Conservation (phyloP, 2,113 vertebrate species). For the Orientallactaga bullata region DNA sequence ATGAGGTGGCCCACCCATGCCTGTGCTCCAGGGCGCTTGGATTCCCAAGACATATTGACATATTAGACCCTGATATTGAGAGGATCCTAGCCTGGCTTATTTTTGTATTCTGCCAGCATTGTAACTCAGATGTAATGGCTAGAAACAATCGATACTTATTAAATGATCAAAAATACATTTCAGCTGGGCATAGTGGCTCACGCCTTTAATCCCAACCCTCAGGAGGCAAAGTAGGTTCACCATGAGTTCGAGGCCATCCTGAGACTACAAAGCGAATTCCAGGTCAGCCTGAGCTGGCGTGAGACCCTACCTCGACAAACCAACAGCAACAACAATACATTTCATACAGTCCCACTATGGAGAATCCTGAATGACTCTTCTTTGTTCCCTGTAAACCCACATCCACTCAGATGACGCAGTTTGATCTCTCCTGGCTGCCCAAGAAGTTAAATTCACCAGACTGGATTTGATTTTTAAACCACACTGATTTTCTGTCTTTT, state of each 20-base stretch:
- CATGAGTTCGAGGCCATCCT: no score
- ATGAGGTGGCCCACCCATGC: neutral
- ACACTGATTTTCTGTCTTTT: neutral
- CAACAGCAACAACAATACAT: no score
- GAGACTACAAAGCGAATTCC: no score
- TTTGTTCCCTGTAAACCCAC: conserved; percentile 11
- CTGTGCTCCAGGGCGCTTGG: neutral
- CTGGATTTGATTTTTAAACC: neutral
- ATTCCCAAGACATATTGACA: neutral
- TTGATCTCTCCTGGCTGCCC: neutral
- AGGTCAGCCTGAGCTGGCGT: no score
- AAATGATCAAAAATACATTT: conserved; percentile 13
- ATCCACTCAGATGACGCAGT: neutral
- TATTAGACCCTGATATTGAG: neutral
- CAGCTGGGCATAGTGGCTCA: no score
- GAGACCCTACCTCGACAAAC: no score
- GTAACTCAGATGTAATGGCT: neutral
- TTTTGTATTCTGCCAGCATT: neutral
- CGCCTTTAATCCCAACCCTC: no score
- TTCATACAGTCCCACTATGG: neutral
- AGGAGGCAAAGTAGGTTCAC: no score
- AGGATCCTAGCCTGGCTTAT: neutral
- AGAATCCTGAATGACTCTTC: neutral
- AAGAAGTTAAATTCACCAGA: neutral
- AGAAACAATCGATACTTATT: conserved; percentile 12